A percentile compares a stretch with the other conserved stretches of the same genome.
Evolutionary conservation across 2,113 vertebrate species (phyloP).

Genomic region (Opisthocomus hoazin): DNA sequence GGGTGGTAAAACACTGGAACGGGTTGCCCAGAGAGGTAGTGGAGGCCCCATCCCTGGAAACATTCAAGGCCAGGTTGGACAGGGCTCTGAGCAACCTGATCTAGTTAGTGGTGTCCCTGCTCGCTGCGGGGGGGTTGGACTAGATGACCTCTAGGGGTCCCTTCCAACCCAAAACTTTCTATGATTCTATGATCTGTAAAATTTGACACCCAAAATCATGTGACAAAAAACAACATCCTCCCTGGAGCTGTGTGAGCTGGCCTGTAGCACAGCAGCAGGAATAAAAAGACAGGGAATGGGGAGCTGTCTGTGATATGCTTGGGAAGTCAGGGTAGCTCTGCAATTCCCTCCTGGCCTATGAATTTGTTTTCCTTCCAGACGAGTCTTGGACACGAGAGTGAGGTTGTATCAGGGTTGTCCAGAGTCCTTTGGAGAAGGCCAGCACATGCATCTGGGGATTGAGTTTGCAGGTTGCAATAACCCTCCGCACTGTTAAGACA

Average conservation of each 20-base stretch:
- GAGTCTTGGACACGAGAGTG: neutral
- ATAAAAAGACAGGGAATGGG: fast-evolving
- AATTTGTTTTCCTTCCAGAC: neutral
- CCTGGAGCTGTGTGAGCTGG: neutral
- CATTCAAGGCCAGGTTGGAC: too few species aligned
- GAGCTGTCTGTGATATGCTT: neutral
- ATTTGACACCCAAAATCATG: neutral
- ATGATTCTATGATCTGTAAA: too few species aligned
- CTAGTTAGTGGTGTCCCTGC: too few species aligned
- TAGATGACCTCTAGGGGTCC: too few species aligned
- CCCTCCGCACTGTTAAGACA: neutral
- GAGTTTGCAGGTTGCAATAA: neutral
- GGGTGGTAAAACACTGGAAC: too few species aligned
- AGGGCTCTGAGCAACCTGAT: too few species aligned
- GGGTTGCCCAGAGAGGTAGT: too few species aligned
- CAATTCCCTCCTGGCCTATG: neutral
- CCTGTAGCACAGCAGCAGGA: neutral
- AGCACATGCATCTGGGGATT: fast-evolving
- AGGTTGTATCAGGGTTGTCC: neutral
- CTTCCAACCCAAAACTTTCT: too few species aligned
- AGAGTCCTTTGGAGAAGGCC: neutral
- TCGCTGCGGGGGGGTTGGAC: too few species aligned
- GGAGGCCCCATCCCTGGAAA: too few species aligned
- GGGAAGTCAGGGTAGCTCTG: neutral
- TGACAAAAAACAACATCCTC: neutral